Percentiles rank a stretch among this genome's conserved stretches.
Conservation (phyloP, 2,113 vertebrate genomes). For the Heteronetta atricapilla region DNA sequence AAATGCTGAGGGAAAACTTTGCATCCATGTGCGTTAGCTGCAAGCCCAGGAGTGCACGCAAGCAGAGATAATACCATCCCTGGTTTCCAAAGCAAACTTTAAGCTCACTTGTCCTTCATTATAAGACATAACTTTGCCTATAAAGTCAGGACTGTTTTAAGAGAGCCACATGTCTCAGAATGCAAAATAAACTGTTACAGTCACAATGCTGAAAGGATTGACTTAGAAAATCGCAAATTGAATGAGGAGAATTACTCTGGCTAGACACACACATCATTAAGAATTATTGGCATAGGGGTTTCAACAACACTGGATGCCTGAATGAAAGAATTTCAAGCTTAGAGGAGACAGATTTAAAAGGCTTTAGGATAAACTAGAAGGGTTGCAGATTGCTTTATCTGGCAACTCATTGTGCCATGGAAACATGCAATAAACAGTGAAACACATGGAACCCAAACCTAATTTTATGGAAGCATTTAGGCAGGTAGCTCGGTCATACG, state of each 20-base stretch:
- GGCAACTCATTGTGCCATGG: slow-evolving; percentile 50
- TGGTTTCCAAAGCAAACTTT: slow-evolving; percentile 15
- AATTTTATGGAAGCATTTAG: slow-evolving; percentile 41
- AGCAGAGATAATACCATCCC: background rate
- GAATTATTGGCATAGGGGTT: slow-evolving; percentile 65
- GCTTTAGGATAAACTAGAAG: slow-evolving; percentile 67
- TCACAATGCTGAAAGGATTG: slow-evolving; percentile 67
- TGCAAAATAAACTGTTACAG: slow-evolving; percentile 54
- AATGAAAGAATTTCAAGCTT: slow-evolving; percentile 60
- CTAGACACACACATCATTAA: slow-evolving; percentile 71
- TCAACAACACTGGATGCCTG: slow-evolving; percentile 47
- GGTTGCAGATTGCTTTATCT: slow-evolving; percentile 60
- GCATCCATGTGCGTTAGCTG: background rate
- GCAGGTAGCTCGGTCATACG: slow-evolving; percentile 34
- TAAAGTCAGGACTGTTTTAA: slow-evolving; percentile 18
- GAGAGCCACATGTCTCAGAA: slow-evolving; percentile 37
- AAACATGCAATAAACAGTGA: slow-evolving; percentile 51
- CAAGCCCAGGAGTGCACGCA: background rate
- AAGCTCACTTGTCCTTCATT: slow-evolving; percentile 17
- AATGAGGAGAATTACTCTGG: slow-evolving; percentile 71
- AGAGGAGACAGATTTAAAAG: slow-evolving; percentile 63
- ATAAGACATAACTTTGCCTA: background rate
- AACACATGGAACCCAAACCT: slow-evolving; percentile 58
- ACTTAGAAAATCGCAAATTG: slow-evolving; percentile 69
- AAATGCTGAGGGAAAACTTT: background rate